Evolutionary conservation across 2,888 invertebrate species (phyloP).

Genomic region (Perizoma affinitatum): DNA sequence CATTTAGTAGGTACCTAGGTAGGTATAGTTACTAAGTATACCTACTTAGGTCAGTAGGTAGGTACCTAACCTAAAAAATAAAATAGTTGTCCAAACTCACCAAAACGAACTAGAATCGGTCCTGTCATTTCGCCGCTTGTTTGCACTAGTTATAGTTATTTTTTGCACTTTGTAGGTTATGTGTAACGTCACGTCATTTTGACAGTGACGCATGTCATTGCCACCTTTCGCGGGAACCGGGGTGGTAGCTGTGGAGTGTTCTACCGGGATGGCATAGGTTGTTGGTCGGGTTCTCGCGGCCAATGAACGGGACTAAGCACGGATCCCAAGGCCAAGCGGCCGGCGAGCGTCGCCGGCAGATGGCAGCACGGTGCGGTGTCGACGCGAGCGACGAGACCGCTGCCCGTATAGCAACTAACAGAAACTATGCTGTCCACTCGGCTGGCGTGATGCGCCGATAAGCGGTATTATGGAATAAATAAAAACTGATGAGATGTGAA

Average conservation of each 20-base stretch:
- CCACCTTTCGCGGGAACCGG: conserved; percentile 41
- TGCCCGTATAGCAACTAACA: conserved; percentile 80
- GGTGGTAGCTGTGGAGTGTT: conserved; percentile 45
- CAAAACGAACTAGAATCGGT: conserved; percentile 56
- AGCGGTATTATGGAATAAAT: conserved; percentile 79
- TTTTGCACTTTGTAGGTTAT: conserved; percentile 66
- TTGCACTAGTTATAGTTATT: conserved; percentile 58
- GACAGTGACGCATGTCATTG: conserved; percentile 73
- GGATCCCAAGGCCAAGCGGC: conserved; percentile 71
- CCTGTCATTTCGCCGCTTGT: conserved; percentile 66
- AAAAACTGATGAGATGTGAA: conserved; percentile 71
- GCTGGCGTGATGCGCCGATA: conserved; percentile 76
- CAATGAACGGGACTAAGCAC: conserved; percentile 76
- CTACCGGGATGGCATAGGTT: conserved; percentile 68
- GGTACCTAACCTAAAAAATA: conserved; percentile 63
- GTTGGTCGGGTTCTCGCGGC: conserved; percentile 69
- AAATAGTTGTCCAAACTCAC: conserved; percentile 60
- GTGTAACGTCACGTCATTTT: conserved; percentile 71
- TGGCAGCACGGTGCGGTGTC: conserved; percentile 59
- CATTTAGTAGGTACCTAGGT: conserved; percentile 49
- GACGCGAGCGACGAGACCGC: conserved; percentile 68
- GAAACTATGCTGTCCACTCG: conserved; percentile 43
- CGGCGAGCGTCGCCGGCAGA: conserved; percentile 59
- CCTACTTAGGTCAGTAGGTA: too few relatives aligned
- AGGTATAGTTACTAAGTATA: too few relatives aligned